Percentiles rank a stretch among this genome's conserved stretches.
phyloP scores from a whole-genome alignment of 2,888 invertebrate genomes.

The Cantharis lateralis region DNA sequence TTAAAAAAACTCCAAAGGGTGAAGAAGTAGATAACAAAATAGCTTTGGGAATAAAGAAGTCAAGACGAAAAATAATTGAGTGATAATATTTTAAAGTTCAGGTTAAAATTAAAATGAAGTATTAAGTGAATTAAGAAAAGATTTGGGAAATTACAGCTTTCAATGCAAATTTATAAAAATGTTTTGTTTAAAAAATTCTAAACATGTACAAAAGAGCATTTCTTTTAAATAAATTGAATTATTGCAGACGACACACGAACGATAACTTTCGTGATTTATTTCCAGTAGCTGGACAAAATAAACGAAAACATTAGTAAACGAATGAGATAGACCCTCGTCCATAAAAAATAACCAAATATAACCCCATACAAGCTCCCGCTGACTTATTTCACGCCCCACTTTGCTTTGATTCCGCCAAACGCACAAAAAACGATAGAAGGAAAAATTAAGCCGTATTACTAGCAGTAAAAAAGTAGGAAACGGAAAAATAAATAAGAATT shows the following conservation, averaged over 20 bases:
- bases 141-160: too few species aligned
- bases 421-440: slow-evolving; percentile 37
- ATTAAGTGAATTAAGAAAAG: too few species aligned
- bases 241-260: slow-evolving; percentile 11
- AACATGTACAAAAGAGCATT: not conserved
- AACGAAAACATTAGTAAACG: slow-evolving; percentile 30
- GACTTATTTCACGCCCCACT: slow-evolving; percentile 34
- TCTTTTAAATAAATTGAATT: not conserved
- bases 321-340: slow-evolving; percentile 24
- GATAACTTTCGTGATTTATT: slow-evolving; percentile 29
- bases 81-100: too few species aligned
- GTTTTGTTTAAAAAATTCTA: too few species aligned
- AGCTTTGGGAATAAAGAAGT: too few species aligned
- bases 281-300: slow-evolving; percentile 25
- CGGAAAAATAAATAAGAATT: slow-evolving; percentile 56
- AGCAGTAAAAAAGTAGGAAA: slow-evolving; percentile 49
- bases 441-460: slow-evolving; percentile 54
- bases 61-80: too few species aligned
- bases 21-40: too few species aligned
- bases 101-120: too few species aligned
- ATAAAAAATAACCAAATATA: slow-evolving; percentile 32
- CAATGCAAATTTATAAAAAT: too few species aligned
- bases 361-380: slow-evolving; percentile 25
- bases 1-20: too few species aligned
- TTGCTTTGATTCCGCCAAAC: slow-evolving; percentile 30